A percentile compares a stretch with the other conserved stretches of the same genome.
phyloP scores from a whole-genome alignment of 2,888 invertebrate species.

The Coenonympha arcania region DNA sequence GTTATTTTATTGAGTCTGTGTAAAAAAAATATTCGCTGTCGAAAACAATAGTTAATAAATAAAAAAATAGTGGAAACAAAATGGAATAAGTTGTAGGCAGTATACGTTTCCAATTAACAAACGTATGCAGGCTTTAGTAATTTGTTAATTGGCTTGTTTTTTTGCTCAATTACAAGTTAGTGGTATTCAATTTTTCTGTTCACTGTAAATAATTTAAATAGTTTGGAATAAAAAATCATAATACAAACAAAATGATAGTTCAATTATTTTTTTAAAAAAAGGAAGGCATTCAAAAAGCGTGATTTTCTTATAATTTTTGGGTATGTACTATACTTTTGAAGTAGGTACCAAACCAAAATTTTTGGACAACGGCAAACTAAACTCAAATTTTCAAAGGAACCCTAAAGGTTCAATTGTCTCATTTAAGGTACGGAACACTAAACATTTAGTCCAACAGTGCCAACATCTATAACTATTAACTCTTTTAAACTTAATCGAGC shows the following conservation, averaged over 20 bases:
- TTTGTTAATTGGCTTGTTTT: constrained; percentile 5
- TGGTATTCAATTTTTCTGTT: too few relatives aligned
- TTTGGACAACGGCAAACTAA: too few relatives aligned
- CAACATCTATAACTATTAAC: background rate
- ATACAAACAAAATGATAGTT: too few relatives aligned
- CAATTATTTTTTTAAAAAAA: too few relatives aligned
- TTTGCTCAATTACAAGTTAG: too few relatives aligned
- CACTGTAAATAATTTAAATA: too few relatives aligned
- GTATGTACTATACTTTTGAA: too few relatives aligned
- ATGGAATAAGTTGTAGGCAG: constrained; percentile 1
- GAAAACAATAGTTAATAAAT: constrained; percentile 3
- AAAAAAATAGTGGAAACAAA: too few relatives aligned
- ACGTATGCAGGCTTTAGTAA: background rate
- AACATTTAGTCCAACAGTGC: background rate
- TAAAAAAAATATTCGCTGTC: background rate
- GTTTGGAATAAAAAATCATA: too few relatives aligned
- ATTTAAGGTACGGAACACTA: background rate
- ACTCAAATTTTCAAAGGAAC: background rate
- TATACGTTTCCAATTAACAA: constrained; percentile 6
- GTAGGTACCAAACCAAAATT: too few relatives aligned
- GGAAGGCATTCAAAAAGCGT: too few relatives aligned
- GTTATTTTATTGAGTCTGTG: background rate
- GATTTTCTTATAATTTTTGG: too few relatives aligned
- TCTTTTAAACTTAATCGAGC: constrained; percentile 5
- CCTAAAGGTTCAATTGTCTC: background rate